These are phyloP conservation scores for Parnassius apollo DNA, from an alignment of 2,888 invertebrate genomes.

Conservation along the genomic window DNA sequence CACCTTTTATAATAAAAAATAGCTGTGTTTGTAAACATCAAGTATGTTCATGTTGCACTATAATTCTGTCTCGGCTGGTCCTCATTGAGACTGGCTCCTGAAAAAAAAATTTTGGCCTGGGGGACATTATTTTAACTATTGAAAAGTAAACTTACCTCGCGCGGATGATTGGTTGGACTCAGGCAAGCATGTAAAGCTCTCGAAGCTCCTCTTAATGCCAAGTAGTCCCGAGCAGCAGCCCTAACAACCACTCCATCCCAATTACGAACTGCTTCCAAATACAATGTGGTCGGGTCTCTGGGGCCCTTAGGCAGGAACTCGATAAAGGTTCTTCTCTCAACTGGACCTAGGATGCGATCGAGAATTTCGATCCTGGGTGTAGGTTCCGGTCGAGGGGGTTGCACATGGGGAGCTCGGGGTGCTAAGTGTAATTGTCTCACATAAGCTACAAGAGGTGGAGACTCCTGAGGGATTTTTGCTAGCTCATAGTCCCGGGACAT, in stretches of 20 bases:
- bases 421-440: constrained; percentile 86
- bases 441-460: constrained; percentile 87
- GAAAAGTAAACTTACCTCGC: constrained; percentile 80
- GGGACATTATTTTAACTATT: too few relatives aligned
- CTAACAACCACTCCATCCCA: constrained; percentile 90
- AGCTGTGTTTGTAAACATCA: too few relatives aligned
- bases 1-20: too few relatives aligned
- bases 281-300: constrained; percentile 84
- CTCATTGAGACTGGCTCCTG: too few relatives aligned
- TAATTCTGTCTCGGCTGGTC: too few relatives aligned
- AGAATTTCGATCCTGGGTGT: constrained; percentile 68
- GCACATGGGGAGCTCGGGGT: constrained; percentile 54
- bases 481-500: constrained; percentile 90
- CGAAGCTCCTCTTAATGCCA: constrained; percentile 78
- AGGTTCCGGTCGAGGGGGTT: constrained; percentile 50
- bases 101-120: constrained; percentile 25
- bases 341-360: constrained; percentile 37
- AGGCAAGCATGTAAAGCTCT: constrained; percentile 88
- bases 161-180: constrained; percentile 87
- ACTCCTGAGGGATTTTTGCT: constrained; percentile 86
- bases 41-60: too few relatives aligned
- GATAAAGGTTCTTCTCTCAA: constrained; percentile 87
- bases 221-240: constrained; percentile 89
- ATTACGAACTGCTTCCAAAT: constrained; percentile 84
- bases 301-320: constrained; percentile 84